Base-by-base conservation (phyloP, 2,888 invertebrate species). In the Beris morrisii region DNA sequence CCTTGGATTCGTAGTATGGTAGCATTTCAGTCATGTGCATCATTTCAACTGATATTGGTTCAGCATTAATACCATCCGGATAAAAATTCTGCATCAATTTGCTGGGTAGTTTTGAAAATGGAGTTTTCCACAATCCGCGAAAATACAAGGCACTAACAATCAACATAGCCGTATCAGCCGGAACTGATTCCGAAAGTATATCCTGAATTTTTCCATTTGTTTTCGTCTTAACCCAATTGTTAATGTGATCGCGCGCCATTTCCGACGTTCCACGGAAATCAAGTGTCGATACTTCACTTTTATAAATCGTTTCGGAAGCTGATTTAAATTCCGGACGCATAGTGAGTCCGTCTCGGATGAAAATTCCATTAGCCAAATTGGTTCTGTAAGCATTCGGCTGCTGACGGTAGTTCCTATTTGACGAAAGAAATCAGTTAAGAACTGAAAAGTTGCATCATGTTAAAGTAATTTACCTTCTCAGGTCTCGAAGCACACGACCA, bases 61-160 rank as follows among this genome's bases (percentile, higher is more conserved):
- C 73, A 6, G 67, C 61, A 53, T 75, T 81, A 61, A 76, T 73
- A 7, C 85, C 84, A 69, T 84, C 79, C 0, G 82, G 77, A 74
- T 77, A 85, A 72, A 88, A 88, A 52, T 82, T 79, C 0, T 78
- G 72, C 65, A 89, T 89, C 76, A 86, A 77, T 44, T 44, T 12
- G 0, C 88, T 88, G 4, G 78, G 75, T 2, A 77, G 78, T 0
- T 77, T 76, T 13, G 84, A 79, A 73, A 89, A 90, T 22, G 86
- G 83, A 31, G 82, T 80, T 70, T 87, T 84, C 90, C 90, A 90
- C 83, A 76, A 74, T 12, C 74, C 80, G 71, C 76, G 79, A 70
- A 90, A 90, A 73, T 88, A 89, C 45, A 89, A 76, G 0, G 88
- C 87, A 70, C 87, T 88, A 7, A 86, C 84, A 56, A 89, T 76